Conservation (phyloP, 2,113 vertebrate species). For the Pogonocichla stellata region DNA sequence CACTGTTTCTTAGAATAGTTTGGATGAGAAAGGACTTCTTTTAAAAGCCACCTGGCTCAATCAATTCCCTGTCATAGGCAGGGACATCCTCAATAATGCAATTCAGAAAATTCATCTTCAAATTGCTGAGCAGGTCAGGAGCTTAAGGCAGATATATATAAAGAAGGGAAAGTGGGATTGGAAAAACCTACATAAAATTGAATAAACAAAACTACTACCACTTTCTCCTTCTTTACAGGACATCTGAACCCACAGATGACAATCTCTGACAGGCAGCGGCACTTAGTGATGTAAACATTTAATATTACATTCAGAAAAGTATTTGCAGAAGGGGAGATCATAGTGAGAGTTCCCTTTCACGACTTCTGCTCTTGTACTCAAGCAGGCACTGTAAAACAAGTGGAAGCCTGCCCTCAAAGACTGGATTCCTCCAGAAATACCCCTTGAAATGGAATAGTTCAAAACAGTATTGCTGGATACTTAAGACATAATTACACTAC, state of each 20-base stretch:
- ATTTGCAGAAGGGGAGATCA: neutral
- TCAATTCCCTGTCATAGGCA: neutral
- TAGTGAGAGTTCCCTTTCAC: neutral
- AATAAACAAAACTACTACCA: neutral
- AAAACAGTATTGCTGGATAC: neutral
- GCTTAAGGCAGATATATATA: neutral
- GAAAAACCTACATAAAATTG: neutral
- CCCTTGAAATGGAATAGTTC: neutral
- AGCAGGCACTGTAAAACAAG: neutral
- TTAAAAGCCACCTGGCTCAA: neutral
- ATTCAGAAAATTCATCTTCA: neutral
- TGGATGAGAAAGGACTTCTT: neutral
- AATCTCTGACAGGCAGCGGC: neutral
- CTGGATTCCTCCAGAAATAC: neutral
- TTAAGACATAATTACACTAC: neutral
- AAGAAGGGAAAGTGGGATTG: neutral
- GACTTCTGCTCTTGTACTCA: neutral
- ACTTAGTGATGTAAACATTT: neutral
- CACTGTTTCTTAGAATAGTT: neutral
- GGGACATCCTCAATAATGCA: neutral
- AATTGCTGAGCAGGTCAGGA: neutral
- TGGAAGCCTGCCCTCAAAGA: neutral
- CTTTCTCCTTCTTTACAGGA: neutral
- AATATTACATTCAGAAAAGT: neutral
- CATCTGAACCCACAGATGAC: neutral